phyloP scores from a whole-genome alignment of 1,140 invertebrate genomes.

The Caerostris darwini region DNA sequence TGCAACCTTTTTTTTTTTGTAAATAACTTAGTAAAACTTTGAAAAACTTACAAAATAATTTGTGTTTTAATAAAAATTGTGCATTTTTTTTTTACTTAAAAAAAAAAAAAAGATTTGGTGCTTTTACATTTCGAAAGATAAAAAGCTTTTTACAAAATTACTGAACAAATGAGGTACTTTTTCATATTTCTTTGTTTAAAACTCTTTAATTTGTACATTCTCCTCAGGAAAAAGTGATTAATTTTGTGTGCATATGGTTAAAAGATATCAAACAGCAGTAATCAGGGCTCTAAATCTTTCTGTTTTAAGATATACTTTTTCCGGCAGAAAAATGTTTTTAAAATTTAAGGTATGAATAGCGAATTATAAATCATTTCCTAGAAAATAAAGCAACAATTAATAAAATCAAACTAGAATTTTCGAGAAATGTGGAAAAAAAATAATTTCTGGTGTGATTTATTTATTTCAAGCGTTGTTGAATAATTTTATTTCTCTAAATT shows the following conservation, averaged over 20 bases:
- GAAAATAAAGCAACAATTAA: no score
- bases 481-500: no score
- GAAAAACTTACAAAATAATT: no score
- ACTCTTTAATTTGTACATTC: conserved; percentile 19
- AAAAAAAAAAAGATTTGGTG: background rate
- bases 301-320: background rate
- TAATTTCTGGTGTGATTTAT: no score
- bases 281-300: background rate
- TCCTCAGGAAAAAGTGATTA: background rate
- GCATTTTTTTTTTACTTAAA: background rate
- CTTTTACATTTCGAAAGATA: background rate
- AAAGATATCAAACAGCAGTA: background rate
- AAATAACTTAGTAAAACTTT: no score
- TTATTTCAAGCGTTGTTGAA: no score
- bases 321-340: no score
- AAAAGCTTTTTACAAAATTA: conserved; percentile 49
- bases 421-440: no score
- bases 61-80: conserved; percentile 39
- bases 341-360: no score
- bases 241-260: conserved; percentile 17
- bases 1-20: no score
- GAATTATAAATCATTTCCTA: no score
- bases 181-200: conserved; percentile 6
- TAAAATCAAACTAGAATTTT: no score
- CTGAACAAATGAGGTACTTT: conserved; percentile 23